A percentile compares a stretch with the other conserved stretches of the same genome.
phyloP scores from a whole-genome alignment of 2,888 invertebrate genomes.

The Zygaena filipendulae region DNA sequence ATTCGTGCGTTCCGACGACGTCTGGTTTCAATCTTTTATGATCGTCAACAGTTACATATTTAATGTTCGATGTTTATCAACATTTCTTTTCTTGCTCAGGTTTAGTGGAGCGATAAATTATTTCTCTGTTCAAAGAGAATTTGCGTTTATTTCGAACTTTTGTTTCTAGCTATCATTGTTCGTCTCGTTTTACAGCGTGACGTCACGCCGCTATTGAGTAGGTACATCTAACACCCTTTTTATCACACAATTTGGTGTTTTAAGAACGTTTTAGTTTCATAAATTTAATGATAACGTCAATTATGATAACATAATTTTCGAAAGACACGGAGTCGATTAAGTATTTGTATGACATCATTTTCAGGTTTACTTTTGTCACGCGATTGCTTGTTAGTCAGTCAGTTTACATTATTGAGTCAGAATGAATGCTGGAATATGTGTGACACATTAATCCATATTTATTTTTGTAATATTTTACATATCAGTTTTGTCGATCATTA shows the following conservation, averaged over 20 bases:
- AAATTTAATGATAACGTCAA: conserved; percentile 28
- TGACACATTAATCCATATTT: no score
- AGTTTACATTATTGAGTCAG: conserved; percentile 46
- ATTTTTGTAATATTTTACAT: no score
- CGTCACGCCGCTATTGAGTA: conserved; percentile 45
- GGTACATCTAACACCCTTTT: conserved; percentile 22
- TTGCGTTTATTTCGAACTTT: conserved; percentile 61
- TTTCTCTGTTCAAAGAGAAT: conserved; percentile 62
- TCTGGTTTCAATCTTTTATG: conserved; percentile 61
- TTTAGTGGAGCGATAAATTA: conserved; percentile 64
- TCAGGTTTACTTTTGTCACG: conserved; percentile 27
- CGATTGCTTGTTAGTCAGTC: conserved; percentile 24
- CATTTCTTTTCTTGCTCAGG: conserved; percentile 67
- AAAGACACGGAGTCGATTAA: conserved; percentile 32
- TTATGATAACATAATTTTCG: conserved; percentile 38
- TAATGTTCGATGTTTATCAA: conserved; percentile 69
- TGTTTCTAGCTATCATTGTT: conserved; percentile 42
- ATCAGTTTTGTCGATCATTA: no score
- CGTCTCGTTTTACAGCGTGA: conserved; percentile 28
- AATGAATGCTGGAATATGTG: conserved; percentile 27
- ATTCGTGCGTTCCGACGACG: conserved; percentile 46
- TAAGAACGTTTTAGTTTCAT: conserved; percentile 23
- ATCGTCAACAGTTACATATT: conserved; percentile 68
- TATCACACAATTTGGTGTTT: conserved; percentile 30
- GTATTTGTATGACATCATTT: conserved; percentile 41